phyloP scores from a whole-genome alignment of 2,888 invertebrate species.

The Elegia similella region DNA sequence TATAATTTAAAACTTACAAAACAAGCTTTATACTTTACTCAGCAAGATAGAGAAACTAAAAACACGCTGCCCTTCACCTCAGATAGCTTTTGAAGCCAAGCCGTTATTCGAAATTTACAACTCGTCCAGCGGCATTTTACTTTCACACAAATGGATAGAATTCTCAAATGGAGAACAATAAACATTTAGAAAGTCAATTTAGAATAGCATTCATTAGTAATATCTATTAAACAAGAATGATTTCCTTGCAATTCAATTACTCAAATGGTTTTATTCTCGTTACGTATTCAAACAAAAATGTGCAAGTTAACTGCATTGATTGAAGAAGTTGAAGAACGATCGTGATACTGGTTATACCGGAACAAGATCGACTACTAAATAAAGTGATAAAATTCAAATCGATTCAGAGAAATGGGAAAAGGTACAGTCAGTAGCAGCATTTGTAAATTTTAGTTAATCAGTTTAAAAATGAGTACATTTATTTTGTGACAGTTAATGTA shows the following conservation, averaged over 20 bases:
- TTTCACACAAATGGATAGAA: constrained; percentile 2
- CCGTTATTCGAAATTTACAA: background rate
- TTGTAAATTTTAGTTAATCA: no score
- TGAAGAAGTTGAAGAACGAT: constrained; percentile 57
- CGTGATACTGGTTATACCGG: constrained; percentile 55
- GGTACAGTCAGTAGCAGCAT: background rate
- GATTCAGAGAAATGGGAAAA: background rate
- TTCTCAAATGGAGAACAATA: background rate
- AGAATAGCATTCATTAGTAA: constrained; percentile 14
- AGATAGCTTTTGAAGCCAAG: background rate
- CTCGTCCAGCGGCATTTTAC: constrained; percentile 1
- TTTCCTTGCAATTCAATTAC: constrained; percentile 47
- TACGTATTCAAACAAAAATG: constrained; percentile 57
- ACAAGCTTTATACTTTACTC: no score
- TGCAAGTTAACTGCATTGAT: constrained; percentile 52
- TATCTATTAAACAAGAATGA: constrained; percentile 25
- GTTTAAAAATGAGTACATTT: no score
- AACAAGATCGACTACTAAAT: constrained; percentile 30
- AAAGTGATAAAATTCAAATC: constrained; percentile 2
- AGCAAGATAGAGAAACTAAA: no score
- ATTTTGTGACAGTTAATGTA: no score
- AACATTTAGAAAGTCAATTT: constrained; percentile 8
- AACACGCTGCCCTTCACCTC: background rate
- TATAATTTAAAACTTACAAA: no score
- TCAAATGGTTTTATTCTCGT: constrained; percentile 48